Base-by-base conservation (phyloP, 2,888 invertebrate species). In the Nyleta sp. region DNA sequence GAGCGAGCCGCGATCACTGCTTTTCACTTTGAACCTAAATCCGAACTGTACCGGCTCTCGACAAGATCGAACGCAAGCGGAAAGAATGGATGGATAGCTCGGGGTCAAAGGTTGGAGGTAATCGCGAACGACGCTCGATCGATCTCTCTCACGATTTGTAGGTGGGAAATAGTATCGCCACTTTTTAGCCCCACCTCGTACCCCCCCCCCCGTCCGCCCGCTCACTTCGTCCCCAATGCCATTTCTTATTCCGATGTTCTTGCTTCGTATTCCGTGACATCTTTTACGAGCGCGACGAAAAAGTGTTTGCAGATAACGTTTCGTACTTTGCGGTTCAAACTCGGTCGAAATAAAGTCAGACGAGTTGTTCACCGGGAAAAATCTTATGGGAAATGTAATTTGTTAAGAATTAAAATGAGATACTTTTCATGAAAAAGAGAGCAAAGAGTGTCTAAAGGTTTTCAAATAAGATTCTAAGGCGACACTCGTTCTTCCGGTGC, bases 101-200 rank as follows among this genome's bases (percentile, higher is more conserved):
- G 74, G 31, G 72, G 79, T 79, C 72, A 75, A 75, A 75, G 79
- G 75, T 75, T 68, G 75, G 42, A 68, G 68, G 79, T 79, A 79
- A 79, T 79, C 79, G 75, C 33, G 75, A 79, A 72, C 75, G 79
- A 79, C 72, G 79, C 79, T 75, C 75, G 79, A 79, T 79, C 79
- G 79, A 75, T 79, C 75, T 79, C 79, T 70, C 79, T 75, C 74
- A 71, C 79, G 79, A 79, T 79, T 79, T 71, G 76, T 71, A 71
- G 76, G 76, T 64, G 76, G 76, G 59, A 76, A 76, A 71, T 71
- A 46, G 64, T 65, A 71, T 70, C 57, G 59, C 62, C 40, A 46
- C 44, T 71, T 71, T 62, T 71, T n/a, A n/a, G 33, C 17, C 42
- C 22, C 40, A 13, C 44, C 22, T 22, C 13, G 35, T 35, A 11